These are phyloP conservation scores for Neuroterus valhalla DNA, from an alignment of 1,140 invertebrate genomes.

Conservation along the genomic window DNA sequence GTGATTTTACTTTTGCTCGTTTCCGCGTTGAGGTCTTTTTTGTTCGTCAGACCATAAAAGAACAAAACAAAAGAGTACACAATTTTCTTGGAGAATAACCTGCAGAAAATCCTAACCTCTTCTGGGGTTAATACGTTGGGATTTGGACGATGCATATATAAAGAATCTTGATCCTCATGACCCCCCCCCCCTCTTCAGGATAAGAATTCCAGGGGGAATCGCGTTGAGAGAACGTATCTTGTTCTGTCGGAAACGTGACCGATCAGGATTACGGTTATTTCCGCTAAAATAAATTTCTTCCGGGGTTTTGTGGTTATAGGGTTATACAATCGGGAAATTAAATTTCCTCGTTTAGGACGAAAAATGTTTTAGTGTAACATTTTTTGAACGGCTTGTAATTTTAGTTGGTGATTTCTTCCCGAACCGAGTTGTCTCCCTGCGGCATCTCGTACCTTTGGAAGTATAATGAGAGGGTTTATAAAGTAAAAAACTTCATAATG, in stretches of 20 bases:
- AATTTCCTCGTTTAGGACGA: neutral
- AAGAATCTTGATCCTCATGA: constrained; percentile 8
- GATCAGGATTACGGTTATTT: constrained; percentile 22
- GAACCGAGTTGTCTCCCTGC: too few relatives aligned
- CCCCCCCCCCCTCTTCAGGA: neutral
- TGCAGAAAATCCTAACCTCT: constrained; percentile 3
- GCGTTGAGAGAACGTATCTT: constrained; percentile 18
- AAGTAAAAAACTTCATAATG: too few relatives aligned
- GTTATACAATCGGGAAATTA: neutral
- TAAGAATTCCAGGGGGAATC: constrained; percentile 9
- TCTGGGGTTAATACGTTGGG: neutral
- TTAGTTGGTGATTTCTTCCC: neutral
- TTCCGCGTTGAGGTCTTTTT: neutral
- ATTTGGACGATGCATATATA: neutral
- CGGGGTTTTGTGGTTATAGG: neutral
- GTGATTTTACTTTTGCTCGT: neutral
- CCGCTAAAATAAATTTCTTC: constrained; percentile 18
- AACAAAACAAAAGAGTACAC: neutral
- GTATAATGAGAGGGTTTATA: too few relatives aligned
- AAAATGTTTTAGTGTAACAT: neutral
- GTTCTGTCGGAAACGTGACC: constrained; percentile 17
- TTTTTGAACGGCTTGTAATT: neutral
- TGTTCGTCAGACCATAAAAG: neutral
- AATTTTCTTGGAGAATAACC: neutral
- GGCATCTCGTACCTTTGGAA: too few relatives aligned